Evolutionary conservation across 2,888 invertebrate species (phyloP).

Genomic region (Lochmaea capreae): DNA sequence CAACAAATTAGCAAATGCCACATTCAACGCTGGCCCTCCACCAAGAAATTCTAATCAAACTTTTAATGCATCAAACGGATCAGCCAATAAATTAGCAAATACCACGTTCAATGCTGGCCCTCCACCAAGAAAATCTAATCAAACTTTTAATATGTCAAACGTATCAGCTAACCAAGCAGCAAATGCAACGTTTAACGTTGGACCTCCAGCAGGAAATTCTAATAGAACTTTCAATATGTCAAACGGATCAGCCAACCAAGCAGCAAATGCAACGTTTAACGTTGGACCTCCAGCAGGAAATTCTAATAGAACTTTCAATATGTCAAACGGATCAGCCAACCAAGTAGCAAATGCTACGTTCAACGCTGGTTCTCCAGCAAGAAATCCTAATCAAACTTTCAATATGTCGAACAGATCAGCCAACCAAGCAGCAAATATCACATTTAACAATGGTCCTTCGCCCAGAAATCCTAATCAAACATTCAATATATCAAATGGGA

Average conservation of each 20-base stretch:
- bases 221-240: neutral
- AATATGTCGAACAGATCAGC: neutral
- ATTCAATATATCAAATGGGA: neutral
- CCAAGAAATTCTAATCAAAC: too few relatives aligned
- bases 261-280: neutral
- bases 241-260: neutral
- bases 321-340: neutral
- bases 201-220: neutral
- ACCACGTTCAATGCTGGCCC: neutral
- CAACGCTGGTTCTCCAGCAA: neutral
- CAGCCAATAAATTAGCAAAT: neutral
- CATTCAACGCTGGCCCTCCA: neutral
- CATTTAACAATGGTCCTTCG: neutral
- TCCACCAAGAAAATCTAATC: neutral
- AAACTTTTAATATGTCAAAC: constrained; percentile 3
- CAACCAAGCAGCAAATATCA: neutral
- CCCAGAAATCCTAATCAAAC: neutral
- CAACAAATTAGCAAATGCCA: neutral
- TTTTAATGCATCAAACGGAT: too few relatives aligned
- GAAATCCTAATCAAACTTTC: neutral
- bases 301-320: neutral
- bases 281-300: neutral
- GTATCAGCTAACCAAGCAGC: neutral
- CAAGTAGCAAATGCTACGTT: neutral
- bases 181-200: neutral